phyloP scores from a whole-genome alignment of 2,888 invertebrate species.

The Clivina fossor region DNA sequence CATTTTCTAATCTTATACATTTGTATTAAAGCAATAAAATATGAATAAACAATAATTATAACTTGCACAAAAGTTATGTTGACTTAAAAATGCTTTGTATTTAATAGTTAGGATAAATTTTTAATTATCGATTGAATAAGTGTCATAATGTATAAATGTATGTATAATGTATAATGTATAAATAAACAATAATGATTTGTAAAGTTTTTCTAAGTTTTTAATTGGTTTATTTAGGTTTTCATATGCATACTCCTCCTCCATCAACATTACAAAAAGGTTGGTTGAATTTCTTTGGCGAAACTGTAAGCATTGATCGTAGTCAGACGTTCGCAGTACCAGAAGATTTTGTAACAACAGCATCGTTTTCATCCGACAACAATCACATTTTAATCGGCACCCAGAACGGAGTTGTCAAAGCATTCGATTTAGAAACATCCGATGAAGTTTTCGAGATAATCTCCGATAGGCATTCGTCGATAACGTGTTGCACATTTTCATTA shows the following conservation, averaged over 20 bases:
- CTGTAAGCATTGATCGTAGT: constrained; percentile 40
- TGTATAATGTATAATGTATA: no score
- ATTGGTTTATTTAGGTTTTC: constrained; percentile 35
- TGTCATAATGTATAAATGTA: no score
- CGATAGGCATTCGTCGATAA: constrained; percentile 34
- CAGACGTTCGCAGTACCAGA: constrained; percentile 36
- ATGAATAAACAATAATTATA: no score
- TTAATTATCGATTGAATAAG: no score
- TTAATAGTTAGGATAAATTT: no score
- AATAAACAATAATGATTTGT: no score
- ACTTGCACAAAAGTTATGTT: no score
- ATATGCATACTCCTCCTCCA: constrained; percentile 45
- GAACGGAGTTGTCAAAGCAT: constrained; percentile 40
- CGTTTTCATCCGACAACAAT: constrained; percentile 34
- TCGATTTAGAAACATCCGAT: constrained; percentile 36
- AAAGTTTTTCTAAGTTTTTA: no score
- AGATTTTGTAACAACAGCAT: constrained; percentile 32
- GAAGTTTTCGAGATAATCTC: constrained; percentile 29
- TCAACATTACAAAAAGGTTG: constrained; percentile 48
- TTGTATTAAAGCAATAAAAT: no score
- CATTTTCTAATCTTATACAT: no score
- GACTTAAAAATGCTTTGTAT: no score
- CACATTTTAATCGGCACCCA: constrained; percentile 41
- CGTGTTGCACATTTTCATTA: constrained; percentile 41
- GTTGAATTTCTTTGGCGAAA: constrained; percentile 47